Base-by-base conservation (phyloP, 1,140 invertebrate species). In the Nasonia longicornis region DNA sequence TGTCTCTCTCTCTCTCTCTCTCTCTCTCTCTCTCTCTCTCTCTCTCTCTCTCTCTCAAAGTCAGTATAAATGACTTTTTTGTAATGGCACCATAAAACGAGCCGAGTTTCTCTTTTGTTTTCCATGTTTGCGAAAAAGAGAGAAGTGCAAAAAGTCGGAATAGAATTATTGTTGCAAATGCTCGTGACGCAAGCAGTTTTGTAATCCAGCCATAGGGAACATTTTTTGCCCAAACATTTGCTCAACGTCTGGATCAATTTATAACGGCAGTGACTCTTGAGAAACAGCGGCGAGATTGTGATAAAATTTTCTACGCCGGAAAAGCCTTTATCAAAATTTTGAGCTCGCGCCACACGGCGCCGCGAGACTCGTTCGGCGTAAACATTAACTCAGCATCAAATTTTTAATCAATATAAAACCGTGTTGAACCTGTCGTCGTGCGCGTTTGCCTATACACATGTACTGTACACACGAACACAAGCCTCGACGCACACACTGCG, bases 371-470 rank as follows among this genome's bases (percentile, higher is more conserved):
- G 70, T 38, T 16, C 38, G 70, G 38, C 38, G 70, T 45, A 58
- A 73, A 52, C 45, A 48, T 26, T 52, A 38, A 52, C 26, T 42
- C 45, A 73, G 45, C 45, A 74, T 52, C 52, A 74, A 74, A 74
- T 52, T 48, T 74, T 74, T 58, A 74, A 74, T 74, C 72, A 74
- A 74, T 74, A 74, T 2, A 14, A 52, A 52, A 70, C 67, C 29
- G 26, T 29, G 45, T 52, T 48, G 2, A 72, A n/a, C 20, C 11
- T 35, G 67, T 22, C 20, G 67, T 31, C 29, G 67, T 8, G 63
- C 7, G 66, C 66, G 29, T 64, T 64, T 64, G 0, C 2, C 3
- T 12, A 35, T 29, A 42, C 3, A 72, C 4, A 45, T 22, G n/a
- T 72, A 45, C 1, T 26, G 26, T 26, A 26, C 26, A 26, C 26